Conservation (phyloP, 2,797 vertebrate species). For the Falco cherrug region DNA sequence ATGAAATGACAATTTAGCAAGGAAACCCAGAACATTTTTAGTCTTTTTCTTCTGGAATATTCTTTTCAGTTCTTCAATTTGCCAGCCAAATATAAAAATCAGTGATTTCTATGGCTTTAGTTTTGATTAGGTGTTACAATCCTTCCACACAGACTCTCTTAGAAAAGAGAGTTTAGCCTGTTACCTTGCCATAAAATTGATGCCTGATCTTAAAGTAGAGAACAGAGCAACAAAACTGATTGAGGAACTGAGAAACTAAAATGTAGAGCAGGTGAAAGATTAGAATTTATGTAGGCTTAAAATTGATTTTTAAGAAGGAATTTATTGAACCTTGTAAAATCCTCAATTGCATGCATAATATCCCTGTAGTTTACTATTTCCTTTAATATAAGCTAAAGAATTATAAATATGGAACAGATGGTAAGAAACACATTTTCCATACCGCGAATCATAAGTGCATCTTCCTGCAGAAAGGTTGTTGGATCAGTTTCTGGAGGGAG, state of each 20-base stretch:
- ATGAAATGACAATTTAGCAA: not conserved
- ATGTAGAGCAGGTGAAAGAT: slow-evolving; percentile 34
- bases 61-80: not conserved
- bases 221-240: slow-evolving; percentile 1
- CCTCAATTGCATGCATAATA: slow-evolving; percentile 59
- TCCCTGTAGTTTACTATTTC: slow-evolving; percentile 64
- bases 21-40: not conserved
- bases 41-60: not conserved
- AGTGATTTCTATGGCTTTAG: not conserved
- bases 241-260: slow-evolving; percentile 19
- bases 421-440: slow-evolving; percentile 58
- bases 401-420: slow-evolving; percentile 70
- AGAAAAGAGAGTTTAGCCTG: not conserved
- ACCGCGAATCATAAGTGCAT: not conserved
- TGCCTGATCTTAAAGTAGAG: slow-evolving; percentile 23
- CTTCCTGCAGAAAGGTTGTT: not conserved
- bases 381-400: slow-evolving; percentile 65
- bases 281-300: slow-evolving; percentile 38
- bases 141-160: not conserved
- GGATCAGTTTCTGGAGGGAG: not conserved
- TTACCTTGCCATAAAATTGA: slow-evolving; percentile 20
- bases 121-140: not conserved
- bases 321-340: slow-evolving; percentile 71
- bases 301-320: slow-evolving; percentile 46
- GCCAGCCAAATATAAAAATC: not conserved